Base-by-base conservation (phyloP, 2,113 vertebrate genomes). In the Ranitomeya variabilis region DNA sequence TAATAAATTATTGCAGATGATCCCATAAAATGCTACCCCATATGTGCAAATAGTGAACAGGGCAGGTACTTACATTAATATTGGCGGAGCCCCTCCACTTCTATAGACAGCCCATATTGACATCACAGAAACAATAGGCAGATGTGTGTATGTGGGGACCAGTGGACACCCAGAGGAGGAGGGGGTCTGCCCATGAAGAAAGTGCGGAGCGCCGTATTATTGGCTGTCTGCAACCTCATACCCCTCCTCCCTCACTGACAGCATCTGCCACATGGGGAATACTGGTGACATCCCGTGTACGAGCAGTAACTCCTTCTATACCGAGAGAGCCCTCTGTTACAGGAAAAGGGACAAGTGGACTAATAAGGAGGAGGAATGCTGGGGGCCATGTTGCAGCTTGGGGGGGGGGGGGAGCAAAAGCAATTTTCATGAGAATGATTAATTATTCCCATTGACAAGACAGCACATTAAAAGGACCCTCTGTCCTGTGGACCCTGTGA, bases 41-140 rank as follows among this genome's bases (percentile, higher is more conserved):
- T n/a, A 67, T 9, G 64, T 7, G 23, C 66, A 67, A 31, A 19
- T 11, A 19, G 52, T 4, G 13, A 11, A 15, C 21, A 54, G 62
- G 23, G 52, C 31, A 83, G 80, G 71, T 88, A 88, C 87, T 83
- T 16, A 83, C 87, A 77, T 59, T 37, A 21, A 12, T 10, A 26
- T 19, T 23, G 54, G 69, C 21, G 21, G 52, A 79, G 57, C 76
- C 55, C 19, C 54, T 76, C 23, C 57, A 16, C 31, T 14, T 54
- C 80, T 31, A 31, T 14, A 64, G 80, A 4, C 69, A 84, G 80
- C 69, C 66, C 66, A 69, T 81, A 80, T 31, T 67, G 74, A 86
- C 37, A 62, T 73, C 73, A 74, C 52, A 4, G 79, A n/a, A 86
- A 86, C 79, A 86, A 86, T 87, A 90, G 85, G 59, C 66, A 86